Conservation (phyloP, 1,140 invertebrate genomes). For the Brachionus plicatilis region DNA sequence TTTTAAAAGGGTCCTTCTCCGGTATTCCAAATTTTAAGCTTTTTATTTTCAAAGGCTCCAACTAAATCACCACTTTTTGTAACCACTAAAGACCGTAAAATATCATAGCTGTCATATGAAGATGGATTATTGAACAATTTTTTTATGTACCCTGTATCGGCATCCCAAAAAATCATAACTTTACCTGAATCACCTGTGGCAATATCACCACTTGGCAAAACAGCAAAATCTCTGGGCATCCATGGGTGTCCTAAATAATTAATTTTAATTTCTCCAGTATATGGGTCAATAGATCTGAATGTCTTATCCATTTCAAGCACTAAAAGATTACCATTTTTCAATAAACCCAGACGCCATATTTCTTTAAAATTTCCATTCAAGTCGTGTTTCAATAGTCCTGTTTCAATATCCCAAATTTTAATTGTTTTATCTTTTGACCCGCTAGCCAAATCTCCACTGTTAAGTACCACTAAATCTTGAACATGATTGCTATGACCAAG, state of each 20-base stretch:
- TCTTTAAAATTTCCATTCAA: neutral
- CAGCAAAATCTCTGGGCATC: neutral
- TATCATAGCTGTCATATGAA: neutral
- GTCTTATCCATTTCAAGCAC: neutral
- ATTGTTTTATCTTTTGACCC: constrained; percentile 18
- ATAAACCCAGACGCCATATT: neutral
- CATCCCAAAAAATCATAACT: neutral
- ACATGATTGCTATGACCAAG: constrained; percentile 1
- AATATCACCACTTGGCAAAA: neutral
- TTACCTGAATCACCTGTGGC: neutral
- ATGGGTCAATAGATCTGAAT: neutral
- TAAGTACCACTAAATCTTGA: neutral
- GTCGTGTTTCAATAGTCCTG: neutral
- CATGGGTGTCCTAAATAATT: neutral
- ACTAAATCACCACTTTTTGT: neutral
- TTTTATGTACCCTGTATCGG: neutral
- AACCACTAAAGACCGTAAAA: neutral
- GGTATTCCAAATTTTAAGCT: constrained; percentile 4
- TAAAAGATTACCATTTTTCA: neutral
- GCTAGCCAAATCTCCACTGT: constrained; percentile 6
- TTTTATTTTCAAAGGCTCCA: neutral
- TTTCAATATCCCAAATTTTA: constrained; percentile 61
- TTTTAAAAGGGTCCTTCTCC: neutral
- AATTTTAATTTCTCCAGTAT: neutral
- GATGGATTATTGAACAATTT: neutral